phyloP scores from a whole-genome alignment of 2,797 vertebrate species.

The Paramormyrops hopkinsi region DNA sequence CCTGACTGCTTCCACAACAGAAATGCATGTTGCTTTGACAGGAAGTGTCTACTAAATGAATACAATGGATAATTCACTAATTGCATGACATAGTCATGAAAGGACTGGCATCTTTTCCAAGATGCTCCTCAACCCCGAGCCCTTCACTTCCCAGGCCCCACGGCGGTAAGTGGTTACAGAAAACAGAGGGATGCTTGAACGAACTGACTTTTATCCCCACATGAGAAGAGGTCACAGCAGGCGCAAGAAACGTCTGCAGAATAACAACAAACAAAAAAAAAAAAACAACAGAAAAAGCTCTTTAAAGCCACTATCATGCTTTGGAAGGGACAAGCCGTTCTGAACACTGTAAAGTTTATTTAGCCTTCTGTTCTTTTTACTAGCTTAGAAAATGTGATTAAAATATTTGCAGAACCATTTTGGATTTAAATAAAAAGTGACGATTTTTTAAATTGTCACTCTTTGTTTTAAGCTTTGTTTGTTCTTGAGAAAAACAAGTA shows the following conservation, averaged over 20 bases:
- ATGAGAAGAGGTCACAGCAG: slow-evolving; percentile 23
- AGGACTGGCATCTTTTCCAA: neutral
- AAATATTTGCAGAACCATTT: slow-evolving; percentile 44
- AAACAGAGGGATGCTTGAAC: neutral
- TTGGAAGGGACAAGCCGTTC: slow-evolving; percentile 2
- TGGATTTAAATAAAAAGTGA: slow-evolving; percentile 37
- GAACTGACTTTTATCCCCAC: neutral
- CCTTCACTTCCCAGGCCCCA: neutral
- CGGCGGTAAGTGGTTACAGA: neutral
- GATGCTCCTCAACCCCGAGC: neutral
- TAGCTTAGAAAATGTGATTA: slow-evolving; percentile 40
- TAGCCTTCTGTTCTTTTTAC: slow-evolving; percentile 35
- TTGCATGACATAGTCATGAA: neutral
- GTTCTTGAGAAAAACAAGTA: neutral
- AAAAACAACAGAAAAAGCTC: slow-evolving; percentile 19
- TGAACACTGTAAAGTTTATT: slow-evolving; percentile 5
- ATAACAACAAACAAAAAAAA: neutral
- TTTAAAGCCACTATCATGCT: slow-evolving; percentile 29
- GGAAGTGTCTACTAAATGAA: neutral
- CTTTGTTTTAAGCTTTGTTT: slow-evolving; percentile 10
- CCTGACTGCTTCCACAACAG: neutral
- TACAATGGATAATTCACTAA: neutral
- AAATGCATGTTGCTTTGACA: neutral
- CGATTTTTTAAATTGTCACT: slow-evolving; percentile 37
- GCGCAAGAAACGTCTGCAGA: neutral